Conservation (phyloP, 2,888 invertebrate species). For the Aspidiotus destructor region DNA sequence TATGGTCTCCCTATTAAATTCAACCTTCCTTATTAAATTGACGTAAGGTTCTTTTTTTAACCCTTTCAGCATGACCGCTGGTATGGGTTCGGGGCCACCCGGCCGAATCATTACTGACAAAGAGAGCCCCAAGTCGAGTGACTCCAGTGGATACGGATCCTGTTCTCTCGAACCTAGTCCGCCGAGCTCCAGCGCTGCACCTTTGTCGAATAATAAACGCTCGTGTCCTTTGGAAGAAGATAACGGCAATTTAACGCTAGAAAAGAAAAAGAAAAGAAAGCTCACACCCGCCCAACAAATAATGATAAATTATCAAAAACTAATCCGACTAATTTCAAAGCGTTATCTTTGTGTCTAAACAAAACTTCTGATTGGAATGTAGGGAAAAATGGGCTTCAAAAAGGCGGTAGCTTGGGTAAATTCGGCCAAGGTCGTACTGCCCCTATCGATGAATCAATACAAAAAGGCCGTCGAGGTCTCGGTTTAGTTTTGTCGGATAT, state of each 20-base stretch:
- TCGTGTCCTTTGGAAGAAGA: background rate
- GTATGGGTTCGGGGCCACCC: too few relatives aligned
- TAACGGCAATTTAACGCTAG: background rate
- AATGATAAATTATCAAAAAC: constrained; percentile 22
- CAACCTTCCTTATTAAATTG: too few relatives aligned
- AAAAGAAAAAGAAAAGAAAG: constrained; percentile 12
- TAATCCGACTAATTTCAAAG: too few relatives aligned
- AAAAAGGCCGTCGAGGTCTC: constrained; percentile 74
- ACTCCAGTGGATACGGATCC: too few relatives aligned
- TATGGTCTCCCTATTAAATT: too few relatives aligned
- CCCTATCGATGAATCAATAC: constrained; percentile 67
- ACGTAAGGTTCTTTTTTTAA: too few relatives aligned
- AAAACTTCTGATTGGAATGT: background rate
- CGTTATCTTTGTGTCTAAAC: background rate
- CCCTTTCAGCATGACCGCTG: too few relatives aligned
- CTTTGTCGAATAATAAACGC: constrained; percentile 10
- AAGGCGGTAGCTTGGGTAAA: constrained; percentile 77
- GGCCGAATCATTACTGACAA: too few relatives aligned
- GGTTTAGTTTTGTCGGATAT: constrained; percentile 52
- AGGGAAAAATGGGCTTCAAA: constrained; percentile 71
- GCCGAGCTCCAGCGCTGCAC: background rate
- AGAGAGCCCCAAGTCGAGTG: too few relatives aligned
- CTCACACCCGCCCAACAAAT: constrained; percentile 23
- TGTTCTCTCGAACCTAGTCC: background rate
- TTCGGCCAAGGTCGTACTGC: too few relatives aligned